phyloP scores from a whole-genome alignment of 2,113 vertebrate species.

The Oncorhynchus kisutch region DNA sequence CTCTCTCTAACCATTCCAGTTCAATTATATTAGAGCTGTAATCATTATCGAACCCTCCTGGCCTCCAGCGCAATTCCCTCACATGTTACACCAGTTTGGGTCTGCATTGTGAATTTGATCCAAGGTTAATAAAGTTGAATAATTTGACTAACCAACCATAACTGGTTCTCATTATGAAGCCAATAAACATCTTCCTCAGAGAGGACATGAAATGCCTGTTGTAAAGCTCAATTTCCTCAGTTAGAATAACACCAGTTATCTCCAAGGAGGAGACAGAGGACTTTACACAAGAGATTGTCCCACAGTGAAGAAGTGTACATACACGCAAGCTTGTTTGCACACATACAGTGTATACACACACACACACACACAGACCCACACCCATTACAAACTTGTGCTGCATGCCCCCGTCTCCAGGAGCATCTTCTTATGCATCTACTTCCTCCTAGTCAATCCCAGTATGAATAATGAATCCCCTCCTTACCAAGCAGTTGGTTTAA shows the following conservation, averaged over 20 bases:
- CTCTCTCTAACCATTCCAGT: conserved; percentile 53
- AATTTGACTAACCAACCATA: conserved; percentile 92
- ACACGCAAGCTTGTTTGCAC: no score
- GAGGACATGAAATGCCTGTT: conserved; percentile 76
- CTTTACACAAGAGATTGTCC: no score
- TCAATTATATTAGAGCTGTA: conserved; percentile 80
- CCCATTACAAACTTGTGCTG: neutral
- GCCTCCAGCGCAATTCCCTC: conserved; percentile 80
- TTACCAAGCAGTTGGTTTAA: conserved; percentile 62
- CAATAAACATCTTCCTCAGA: conserved; percentile 94
- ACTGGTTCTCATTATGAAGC: conserved; percentile 84
- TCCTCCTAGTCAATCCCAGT: conserved; percentile 64
- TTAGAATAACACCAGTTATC: no score
- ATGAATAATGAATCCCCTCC: conserved; percentile 73
- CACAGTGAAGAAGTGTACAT: no score
- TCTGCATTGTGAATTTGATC: conserved; percentile 80
- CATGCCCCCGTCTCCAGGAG: conserved; percentile 53
- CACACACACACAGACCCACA: conserved; percentile 7
- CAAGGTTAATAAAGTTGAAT: conserved; percentile 95
- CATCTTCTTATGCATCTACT: conserved; percentile 74
- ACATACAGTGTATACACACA: neutral
- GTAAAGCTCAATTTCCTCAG: conserved; percentile 20
- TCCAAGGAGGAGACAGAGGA: no score
- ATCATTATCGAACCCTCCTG: conserved; percentile 86
- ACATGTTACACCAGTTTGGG: conserved; percentile 85